Conservation (phyloP, 23 tunicate species). For the Oikopleura dioica region DNA sequence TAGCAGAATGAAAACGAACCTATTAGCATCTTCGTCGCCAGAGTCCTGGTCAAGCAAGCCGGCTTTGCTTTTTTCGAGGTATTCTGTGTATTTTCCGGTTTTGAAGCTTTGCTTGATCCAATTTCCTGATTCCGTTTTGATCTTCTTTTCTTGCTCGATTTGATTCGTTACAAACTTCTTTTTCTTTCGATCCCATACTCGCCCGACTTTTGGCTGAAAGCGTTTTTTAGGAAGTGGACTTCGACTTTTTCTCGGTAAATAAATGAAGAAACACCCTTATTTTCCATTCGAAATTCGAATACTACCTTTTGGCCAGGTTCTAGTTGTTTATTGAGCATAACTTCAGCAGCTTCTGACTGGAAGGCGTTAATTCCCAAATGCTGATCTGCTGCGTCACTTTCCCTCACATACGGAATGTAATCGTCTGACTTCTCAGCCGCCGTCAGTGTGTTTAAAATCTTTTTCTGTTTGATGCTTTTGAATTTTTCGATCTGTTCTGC, state of each 20-base stretch:
- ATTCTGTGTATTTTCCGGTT: slow-evolving; percentile 48
- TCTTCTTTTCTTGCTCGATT: slow-evolving; percentile 32
- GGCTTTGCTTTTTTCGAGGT: slow-evolving; percentile 50
- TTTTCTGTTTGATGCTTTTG: slow-evolving; percentile 15
- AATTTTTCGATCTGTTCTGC: slow-evolving; percentile 30
- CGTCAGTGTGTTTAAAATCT: not conserved
- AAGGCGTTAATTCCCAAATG: slow-evolving; percentile 1
- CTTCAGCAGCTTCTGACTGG: slow-evolving; percentile 16
- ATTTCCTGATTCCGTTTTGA: slow-evolving; percentile 75
- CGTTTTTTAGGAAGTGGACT: not conserved
- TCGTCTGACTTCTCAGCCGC: not conserved
- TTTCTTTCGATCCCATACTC: slow-evolving; percentile 87
- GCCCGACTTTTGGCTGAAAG: slow-evolving; percentile 24
- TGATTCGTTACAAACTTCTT: slow-evolving; percentile 64
- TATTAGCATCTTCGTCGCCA: slow-evolving; percentile 15
- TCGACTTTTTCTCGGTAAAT: not conserved
- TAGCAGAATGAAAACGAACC: not conserved
- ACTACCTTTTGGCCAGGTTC: not conserved
- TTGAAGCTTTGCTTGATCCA: slow-evolving; percentile 59
- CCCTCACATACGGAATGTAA: not conserved
- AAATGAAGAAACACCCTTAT: too few species aligned
- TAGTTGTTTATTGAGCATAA: not conserved
- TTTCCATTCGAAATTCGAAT: not conserved
- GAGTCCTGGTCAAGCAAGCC: slow-evolving; percentile 22
- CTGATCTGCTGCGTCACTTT: not conserved